Conservation (phyloP, 1,140 invertebrate genomes). For the Euschistus heros region DNA sequence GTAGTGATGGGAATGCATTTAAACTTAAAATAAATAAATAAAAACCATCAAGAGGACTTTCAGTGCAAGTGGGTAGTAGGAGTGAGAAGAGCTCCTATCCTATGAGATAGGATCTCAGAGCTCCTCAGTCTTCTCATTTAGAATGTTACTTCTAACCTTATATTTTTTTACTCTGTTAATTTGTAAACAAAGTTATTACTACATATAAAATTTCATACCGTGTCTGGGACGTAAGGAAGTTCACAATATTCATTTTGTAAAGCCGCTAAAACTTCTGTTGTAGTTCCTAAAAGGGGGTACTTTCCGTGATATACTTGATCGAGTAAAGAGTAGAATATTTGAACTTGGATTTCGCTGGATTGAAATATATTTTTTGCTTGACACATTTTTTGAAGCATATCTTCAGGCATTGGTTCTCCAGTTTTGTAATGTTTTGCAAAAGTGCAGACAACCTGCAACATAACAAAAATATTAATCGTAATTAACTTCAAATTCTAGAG, state of each 20-base stretch:
- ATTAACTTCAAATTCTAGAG: too few relatives aligned
- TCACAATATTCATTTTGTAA: conserved; percentile 77
- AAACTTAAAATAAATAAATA: too few relatives aligned
- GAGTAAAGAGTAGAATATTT: conserved; percentile 78
- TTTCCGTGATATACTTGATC: conserved; percentile 81
- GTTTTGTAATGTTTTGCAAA: conserved; percentile 91
- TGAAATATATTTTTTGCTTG: conserved; percentile 75
- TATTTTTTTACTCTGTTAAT: too few relatives aligned
- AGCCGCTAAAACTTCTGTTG: conserved; percentile 68
- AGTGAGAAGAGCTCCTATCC: too few relatives aligned
- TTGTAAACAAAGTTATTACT: too few relatives aligned
- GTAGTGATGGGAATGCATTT: too few relatives aligned
- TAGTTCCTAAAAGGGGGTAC: conserved; percentile 42
- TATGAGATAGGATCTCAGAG: too few relatives aligned
- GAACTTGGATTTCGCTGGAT: conserved; percentile 83
- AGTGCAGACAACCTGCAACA: conserved; percentile 56
- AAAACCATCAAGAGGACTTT: too few relatives aligned
- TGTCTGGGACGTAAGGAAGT: conserved; percentile 76
- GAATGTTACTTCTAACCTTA: too few relatives aligned
- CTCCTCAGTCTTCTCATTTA: too few relatives aligned
- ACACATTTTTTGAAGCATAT: conserved; percentile 65
- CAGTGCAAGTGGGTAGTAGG: too few relatives aligned
- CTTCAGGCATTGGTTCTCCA: conserved; percentile 65
- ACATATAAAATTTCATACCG: conserved; percentile 45
- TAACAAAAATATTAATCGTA: too few relatives aligned